phyloP scores from a whole-genome alignment of 1,140 invertebrate genomes.

The Arion vulgaris region DNA sequence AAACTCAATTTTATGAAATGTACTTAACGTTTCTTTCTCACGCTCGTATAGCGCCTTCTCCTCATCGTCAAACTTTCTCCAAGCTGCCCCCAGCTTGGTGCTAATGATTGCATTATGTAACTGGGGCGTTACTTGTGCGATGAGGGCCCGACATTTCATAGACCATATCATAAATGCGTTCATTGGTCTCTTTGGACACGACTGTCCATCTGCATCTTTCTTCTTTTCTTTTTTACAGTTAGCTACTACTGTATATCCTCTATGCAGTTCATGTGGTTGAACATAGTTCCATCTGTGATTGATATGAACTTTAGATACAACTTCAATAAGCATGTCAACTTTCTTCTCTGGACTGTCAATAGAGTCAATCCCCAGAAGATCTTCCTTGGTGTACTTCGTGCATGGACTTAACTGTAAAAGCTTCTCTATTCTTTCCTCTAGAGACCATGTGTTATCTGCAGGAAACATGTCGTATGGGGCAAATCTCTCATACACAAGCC shows the following conservation, averaged over 20 bases:
- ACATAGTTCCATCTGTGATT: conserved; percentile 36
- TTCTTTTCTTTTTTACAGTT: conserved; percentile 41
- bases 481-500: conserved; percentile 16
- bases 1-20: conserved; percentile 31
- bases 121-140: conserved; percentile 28
- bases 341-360: conserved; percentile 31
- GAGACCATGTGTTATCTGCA: conserved; percentile 18
- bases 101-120: conserved; percentile 39
- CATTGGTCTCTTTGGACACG: conserved; percentile 33
- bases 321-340: conserved; percentile 34
- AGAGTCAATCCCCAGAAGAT: conserved; percentile 20
- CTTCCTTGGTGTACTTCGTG: conserved; percentile 21
- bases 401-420: conserved; percentile 29
- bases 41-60: conserved; percentile 27
- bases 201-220: conserved; percentile 32
- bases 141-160: conserved; percentile 33
- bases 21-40: conserved; percentile 20
- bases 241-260: conserved; percentile 22
- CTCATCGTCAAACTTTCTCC: conserved; percentile 24
- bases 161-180: conserved; percentile 42
- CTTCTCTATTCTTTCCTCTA: conserved; percentile 20
- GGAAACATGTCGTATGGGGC: conserved; percentile 34
- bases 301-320: conserved; percentile 15
- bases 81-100: conserved; percentile 17
- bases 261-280: conserved; percentile 27